A percentile compares a stretch with the other conserved stretches of the same genome.
Evolutionary conservation across 2,888 invertebrate genomes (phyloP).

Genomic region (Galeopsomyia nigrocyanea): DNA sequence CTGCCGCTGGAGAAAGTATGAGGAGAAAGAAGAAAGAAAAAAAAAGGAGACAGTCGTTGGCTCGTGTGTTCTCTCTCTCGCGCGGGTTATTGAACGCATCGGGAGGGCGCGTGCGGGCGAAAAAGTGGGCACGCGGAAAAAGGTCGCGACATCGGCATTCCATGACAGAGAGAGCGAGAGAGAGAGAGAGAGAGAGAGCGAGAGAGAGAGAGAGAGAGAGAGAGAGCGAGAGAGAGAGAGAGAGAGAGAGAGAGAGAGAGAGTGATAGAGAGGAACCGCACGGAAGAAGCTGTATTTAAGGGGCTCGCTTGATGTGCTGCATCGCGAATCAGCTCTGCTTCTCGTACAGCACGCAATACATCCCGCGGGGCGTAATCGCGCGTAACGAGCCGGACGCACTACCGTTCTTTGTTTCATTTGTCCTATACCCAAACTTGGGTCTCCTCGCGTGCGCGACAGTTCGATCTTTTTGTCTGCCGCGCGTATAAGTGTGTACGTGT

Average conservation of each 20-base stretch:
- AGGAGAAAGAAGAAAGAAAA: too few species aligned
- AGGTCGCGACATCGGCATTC: slow-evolving; percentile 6
- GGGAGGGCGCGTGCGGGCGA: slow-evolving; percentile 25
- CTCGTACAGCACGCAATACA: slow-evolving; percentile 52
- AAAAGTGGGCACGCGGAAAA: neutral
- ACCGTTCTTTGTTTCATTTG: slow-evolving; percentile 53
- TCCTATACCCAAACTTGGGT: slow-evolving; percentile 52
- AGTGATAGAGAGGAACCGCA: slow-evolving; percentile 20
- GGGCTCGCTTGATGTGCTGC: slow-evolving; percentile 54
- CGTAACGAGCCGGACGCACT: slow-evolving; percentile 8
- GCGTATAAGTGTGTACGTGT: slow-evolving; percentile 19
- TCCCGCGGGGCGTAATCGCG: slow-evolving; percentile 37
- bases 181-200: neutral
- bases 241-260: too few species aligned
- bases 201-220: slow-evolving; percentile 15
- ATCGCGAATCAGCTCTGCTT: slow-evolving; percentile 52
- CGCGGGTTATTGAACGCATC: too few species aligned
- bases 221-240: too few species aligned
- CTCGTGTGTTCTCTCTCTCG: neutral
- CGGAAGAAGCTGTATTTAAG: slow-evolving; percentile 44
- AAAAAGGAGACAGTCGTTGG: neutral
- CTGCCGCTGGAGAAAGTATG: slow-evolving; percentile 17
- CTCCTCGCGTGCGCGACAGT: slow-evolving; percentile 30
- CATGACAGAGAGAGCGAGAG: too few species aligned
- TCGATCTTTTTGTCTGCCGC: slow-evolving; percentile 48